Evolutionary conservation across 2,797 vertebrate species (phyloP).

Genomic region (Glyptemys insculpta): DNA sequence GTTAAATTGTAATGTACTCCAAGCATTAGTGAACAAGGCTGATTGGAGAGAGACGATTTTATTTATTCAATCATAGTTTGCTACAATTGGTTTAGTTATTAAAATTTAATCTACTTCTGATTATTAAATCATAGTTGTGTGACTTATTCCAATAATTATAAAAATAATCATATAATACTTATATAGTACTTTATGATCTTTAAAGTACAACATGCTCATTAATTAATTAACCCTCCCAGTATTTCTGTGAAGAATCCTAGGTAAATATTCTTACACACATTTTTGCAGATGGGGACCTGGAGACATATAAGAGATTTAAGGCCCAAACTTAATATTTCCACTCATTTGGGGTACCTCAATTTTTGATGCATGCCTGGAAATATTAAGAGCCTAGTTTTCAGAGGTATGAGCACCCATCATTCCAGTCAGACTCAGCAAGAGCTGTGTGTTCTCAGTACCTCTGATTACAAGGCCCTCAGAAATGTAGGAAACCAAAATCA

Average conservation of each 20-base stretch:
- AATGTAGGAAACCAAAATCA: background rate
- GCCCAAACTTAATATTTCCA: background rate
- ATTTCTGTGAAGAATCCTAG: background rate
- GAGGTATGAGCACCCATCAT: background rate
- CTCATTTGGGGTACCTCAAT: background rate
- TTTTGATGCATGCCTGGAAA: background rate
- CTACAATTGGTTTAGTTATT: background rate
- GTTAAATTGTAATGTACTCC: background rate
- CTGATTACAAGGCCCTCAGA: background rate
- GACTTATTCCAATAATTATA: constrained; percentile 1
- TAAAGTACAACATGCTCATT: background rate
- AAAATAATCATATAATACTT: background rate
- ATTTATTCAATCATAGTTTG: background rate
- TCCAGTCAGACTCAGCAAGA: background rate
- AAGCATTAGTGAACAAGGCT: rapidly evolving
- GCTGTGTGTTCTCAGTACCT: background rate
- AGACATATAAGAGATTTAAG: background rate
- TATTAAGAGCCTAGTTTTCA: background rate
- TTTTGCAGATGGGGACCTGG: background rate
- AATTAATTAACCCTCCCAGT: background rate
- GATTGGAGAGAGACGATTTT: background rate
- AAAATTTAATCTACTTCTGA: background rate
- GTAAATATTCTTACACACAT: background rate
- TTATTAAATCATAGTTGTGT: background rate
- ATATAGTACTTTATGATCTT: background rate